Percentiles rank a stretch among this genome's conserved stretches.
phyloP scores from a whole-genome alignment of 2,797 vertebrate species.

The Siniperca scherzeri region DNA sequence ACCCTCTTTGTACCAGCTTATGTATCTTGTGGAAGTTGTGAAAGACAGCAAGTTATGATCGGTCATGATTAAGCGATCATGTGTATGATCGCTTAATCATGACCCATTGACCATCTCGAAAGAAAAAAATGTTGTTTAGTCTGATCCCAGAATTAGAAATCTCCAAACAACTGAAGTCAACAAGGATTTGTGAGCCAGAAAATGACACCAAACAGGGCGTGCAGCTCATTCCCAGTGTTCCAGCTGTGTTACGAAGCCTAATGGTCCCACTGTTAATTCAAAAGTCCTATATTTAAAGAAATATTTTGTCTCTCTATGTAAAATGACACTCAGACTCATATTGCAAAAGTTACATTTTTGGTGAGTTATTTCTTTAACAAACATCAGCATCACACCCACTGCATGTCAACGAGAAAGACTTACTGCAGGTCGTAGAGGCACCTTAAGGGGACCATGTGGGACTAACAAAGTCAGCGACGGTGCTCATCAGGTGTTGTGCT shows the following conservation, averaged over 20 bases:
- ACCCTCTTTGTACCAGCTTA: too few species aligned
- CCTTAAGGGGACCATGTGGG: background rate
- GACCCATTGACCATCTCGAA: background rate
- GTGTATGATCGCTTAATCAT: background rate
- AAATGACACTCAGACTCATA: background rate
- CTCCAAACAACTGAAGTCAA: background rate
- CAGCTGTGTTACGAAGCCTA: background rate
- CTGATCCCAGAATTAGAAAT: background rate
- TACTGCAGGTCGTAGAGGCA: slow-evolving; percentile 11
- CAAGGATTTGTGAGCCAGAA: background rate
- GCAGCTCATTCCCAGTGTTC: background rate
- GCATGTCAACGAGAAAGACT: slow-evolving; percentile 1
- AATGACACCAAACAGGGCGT: background rate
- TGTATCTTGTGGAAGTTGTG: too few species aligned
- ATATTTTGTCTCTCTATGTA: background rate
- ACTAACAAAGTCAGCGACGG: background rate
- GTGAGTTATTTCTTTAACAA: background rate
- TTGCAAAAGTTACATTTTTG: background rate
- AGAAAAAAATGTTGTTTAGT: background rate
- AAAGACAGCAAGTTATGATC: background rate
- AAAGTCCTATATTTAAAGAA: background rate
- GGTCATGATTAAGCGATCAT: background rate
- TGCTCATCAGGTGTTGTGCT: slow-evolving; percentile 15
- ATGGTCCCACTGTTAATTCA: background rate
- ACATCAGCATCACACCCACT: slow-evolving; percentile 6